phyloP scores from a whole-genome alignment of 2,797 vertebrate genomes.

The Ctenosaura bakeri region DNA sequence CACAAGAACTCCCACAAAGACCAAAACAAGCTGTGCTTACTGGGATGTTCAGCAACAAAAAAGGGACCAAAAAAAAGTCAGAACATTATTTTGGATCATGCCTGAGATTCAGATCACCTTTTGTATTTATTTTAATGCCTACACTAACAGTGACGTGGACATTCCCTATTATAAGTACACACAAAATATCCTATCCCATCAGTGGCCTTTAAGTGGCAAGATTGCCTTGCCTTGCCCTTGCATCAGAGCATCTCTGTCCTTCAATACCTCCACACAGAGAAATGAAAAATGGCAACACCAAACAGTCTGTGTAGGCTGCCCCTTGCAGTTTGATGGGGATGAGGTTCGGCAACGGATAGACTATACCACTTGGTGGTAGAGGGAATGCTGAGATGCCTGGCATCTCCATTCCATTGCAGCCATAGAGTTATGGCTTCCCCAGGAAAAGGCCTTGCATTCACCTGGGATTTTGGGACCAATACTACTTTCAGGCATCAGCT shows the following conservation, averaged over 20 bases:
- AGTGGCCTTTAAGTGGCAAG: not conserved
- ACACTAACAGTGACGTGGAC: fast-evolving
- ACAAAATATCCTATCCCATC: not conserved
- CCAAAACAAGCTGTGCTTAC: slow-evolving; percentile 26
- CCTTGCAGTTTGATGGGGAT: not conserved
- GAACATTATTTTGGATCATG: slow-evolving; percentile 17
- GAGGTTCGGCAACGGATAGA: not conserved
- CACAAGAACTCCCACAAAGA: not conserved
- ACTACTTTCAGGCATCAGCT: not conserved
- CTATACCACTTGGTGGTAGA: too few species aligned
- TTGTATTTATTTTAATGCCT: fast-evolving
- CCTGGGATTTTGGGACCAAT: not conserved
- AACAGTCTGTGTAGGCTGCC: not conserved
- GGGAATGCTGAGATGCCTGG: not conserved
- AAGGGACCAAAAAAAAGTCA: not conserved
- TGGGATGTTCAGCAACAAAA: not conserved
- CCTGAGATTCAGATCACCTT: not conserved
- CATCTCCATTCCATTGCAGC: not conserved
- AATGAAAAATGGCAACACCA: not conserved
- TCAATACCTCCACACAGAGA: not conserved
- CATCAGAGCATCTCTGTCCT: not conserved
- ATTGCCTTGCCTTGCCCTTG: not conserved
- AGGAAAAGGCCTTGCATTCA: not conserved
- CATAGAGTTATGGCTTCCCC: not conserved
- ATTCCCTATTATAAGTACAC: not conserved